These are phyloP conservation scores for Corvus cornix DNA, from an alignment of 2,113 vertebrate species.

Conservation along the genomic window DNA sequence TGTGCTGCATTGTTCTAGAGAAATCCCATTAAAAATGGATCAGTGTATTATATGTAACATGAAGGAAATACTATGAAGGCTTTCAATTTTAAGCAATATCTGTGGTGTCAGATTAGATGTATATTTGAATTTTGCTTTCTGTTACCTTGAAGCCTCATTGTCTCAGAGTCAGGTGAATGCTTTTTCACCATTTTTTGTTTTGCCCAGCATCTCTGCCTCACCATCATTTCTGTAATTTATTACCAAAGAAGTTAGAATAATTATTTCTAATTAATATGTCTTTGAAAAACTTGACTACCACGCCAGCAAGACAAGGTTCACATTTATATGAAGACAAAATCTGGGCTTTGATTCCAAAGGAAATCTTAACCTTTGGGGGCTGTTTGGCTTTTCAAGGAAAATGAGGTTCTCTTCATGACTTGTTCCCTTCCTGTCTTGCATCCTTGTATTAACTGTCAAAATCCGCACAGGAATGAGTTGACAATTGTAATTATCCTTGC, in stretches of 20 bases:
- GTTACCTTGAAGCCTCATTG: background rate
- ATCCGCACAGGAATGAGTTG: background rate
- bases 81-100: slow-evolving; percentile 3
- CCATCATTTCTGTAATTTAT: background rate
- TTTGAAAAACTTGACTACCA: background rate
- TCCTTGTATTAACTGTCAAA: background rate
- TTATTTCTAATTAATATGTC: background rate
- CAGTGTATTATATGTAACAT: background rate
- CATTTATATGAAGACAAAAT: background rate
- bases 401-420: background rate
- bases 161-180: background rate
- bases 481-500: background rate
- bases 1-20: background rate
- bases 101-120: background rate
- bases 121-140: slow-evolving; percentile 9
- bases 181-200: background rate
- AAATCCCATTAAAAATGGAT: background rate
- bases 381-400: background rate
- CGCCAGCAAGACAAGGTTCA: background rate
- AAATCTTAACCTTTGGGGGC: background rate
- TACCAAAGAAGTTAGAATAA: slow-evolving; percentile 11
- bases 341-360: background rate
- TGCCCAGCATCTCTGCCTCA: background rate
- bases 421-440: background rate
- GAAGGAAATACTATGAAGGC: background rate